Evolutionary conservation across 2,113 vertebrate species (phyloP).

Genomic region (Passer montanus): DNA sequence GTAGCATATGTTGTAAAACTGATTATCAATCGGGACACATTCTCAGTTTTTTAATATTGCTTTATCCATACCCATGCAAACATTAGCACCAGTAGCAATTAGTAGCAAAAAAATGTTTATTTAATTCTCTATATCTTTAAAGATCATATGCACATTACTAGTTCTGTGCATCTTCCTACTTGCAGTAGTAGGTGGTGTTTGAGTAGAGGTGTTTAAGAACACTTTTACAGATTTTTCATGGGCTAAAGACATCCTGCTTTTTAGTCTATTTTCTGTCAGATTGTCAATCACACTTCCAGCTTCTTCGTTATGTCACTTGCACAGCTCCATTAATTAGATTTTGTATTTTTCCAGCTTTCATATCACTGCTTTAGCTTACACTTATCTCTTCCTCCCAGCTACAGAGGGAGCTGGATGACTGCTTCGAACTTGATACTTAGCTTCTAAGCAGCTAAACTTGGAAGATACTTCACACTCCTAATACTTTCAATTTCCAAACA

Average conservation of each 20-base stretch:
- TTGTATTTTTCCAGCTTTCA: not conserved
- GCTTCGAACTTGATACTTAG: not conserved
- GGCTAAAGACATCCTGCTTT: not conserved
- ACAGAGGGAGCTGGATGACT: slow-evolving; percentile 45
- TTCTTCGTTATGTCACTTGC: not conserved
- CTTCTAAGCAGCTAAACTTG: slow-evolving; percentile 6
- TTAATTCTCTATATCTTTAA: not conserved
- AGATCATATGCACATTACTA: not conserved
- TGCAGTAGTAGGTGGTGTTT: not conserved
- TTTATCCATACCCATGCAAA: not conserved
- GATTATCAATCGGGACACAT: not conserved
- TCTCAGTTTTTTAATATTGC: not conserved
- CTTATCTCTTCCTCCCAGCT: slow-evolving; percentile 40
- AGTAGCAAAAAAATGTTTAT: not conserved
- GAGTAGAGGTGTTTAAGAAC: not conserved
- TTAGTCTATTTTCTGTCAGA: not conserved
- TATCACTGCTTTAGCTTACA: slow-evolving; percentile 7
- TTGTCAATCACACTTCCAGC: not conserved
- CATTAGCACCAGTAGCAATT: not conserved
- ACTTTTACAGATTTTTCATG: not conserved
- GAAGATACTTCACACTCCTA: not conserved
- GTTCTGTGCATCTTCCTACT: not conserved
- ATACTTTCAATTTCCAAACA: not conserved
- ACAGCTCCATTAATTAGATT: slow-evolving; percentile 26
- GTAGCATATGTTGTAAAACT: not conserved